These are phyloP conservation scores for Cerceris ruficornis DNA, from an alignment of 2,888 invertebrate genomes.

Conservation along the genomic window DNA sequence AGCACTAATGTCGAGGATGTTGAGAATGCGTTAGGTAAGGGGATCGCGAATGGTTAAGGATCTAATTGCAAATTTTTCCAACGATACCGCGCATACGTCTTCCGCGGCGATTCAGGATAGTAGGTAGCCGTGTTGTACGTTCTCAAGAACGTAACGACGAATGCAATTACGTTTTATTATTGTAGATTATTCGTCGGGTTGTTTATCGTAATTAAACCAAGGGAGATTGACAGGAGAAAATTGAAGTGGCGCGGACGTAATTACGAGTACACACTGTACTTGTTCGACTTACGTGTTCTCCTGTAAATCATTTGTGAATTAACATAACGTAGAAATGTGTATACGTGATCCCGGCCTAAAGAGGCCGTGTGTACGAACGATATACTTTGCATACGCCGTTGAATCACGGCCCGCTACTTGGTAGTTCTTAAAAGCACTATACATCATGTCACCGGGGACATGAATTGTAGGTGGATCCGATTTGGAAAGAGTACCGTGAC, in stretches of 20 bases:
- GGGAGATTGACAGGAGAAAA: too few relatives aligned
- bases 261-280: too few relatives aligned
- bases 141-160: too few relatives aligned
- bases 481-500: slow-evolving; percentile 53
- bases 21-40: neutral
- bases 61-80: neutral
- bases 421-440: slow-evolving; percentile 59
- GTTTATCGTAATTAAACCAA: too few relatives aligned
- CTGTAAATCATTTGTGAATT: slow-evolving; percentile 58
- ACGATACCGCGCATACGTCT: neutral
- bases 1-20: neutral
- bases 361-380: slow-evolving; percentile 39
- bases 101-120: too few relatives aligned
- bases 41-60: neutral
- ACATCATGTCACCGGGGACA: slow-evolving; percentile 56
- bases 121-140: too few relatives aligned
- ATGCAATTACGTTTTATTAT: too few relatives aligned
- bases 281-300: slow-evolving; percentile 1
- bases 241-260: too few relatives aligned
- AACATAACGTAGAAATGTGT: slow-evolving; percentile 48
- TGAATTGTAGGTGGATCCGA: slow-evolving; percentile 64
- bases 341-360: slow-evolving; percentile 41
- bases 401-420: slow-evolving; percentile 50
- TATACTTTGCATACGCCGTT: slow-evolving; percentile 44
- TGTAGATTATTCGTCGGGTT: too few relatives aligned